These are phyloP conservation scores for Simalia tracyae DNA, from an alignment of 2,797 vertebrate species.

Conservation along the genomic window DNA sequence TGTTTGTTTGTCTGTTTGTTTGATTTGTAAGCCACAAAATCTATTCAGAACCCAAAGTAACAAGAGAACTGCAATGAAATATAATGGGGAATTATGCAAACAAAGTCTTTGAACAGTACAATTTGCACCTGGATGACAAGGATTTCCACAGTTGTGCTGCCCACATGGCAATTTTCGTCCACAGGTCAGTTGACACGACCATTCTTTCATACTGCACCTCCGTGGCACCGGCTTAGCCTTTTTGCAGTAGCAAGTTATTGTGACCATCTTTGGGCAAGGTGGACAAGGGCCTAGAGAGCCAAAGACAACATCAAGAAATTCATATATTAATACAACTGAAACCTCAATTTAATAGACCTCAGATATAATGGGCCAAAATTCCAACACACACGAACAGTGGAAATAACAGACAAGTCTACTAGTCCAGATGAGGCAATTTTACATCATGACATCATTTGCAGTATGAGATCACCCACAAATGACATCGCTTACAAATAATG, in stretches of 20 bases:
- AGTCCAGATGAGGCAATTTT: background rate
- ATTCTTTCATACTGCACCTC: slow-evolving; percentile 91
- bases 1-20: too few relatives aligned
- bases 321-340: background rate
- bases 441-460: background rate
- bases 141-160: slow-evolving; percentile 84
- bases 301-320: slow-evolving; percentile 20
- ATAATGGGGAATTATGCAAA: background rate
- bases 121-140: slow-evolving; percentile 85
- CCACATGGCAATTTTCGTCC: slow-evolving; percentile 79
- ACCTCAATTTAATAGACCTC: background rate
- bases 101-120: background rate
- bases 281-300: slow-evolving; percentile 87
- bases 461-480: background rate
- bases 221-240: slow-evolving; percentile 86
- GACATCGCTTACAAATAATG: background rate
- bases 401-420: background rate
- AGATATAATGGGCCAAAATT: background rate
- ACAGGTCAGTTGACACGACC: slow-evolving; percentile 84
- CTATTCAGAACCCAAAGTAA: background rate
- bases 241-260: slow-evolving; percentile 85
- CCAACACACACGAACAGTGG: background rate
- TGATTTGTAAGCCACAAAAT: background rate
- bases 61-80: background rate
- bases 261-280: slow-evolving; percentile 96